A percentile compares a stretch with the other conserved stretches of the same genome.
These are phyloP conservation scores for Drosophila dunni DNA, from an alignment of 1,140 invertebrate species.

Conservation along the genomic window DNA sequence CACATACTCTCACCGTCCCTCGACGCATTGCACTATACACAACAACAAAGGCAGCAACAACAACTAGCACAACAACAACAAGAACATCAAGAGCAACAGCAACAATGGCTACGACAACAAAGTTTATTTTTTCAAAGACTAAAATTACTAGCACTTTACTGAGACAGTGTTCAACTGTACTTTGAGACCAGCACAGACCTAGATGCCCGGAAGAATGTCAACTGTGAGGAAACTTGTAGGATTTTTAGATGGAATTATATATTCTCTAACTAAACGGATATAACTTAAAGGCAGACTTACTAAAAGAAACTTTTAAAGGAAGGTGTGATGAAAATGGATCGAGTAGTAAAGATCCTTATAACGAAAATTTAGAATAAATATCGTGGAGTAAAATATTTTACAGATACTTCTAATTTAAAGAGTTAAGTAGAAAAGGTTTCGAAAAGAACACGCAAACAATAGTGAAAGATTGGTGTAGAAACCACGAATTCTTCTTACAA, in stretches of 20 bases:
- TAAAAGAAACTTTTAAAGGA: too few relatives aligned
- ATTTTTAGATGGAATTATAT: conserved; percentile 19
- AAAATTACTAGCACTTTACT: conserved; percentile 76
- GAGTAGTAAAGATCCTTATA: too few relatives aligned
- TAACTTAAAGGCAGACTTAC: too few relatives aligned
- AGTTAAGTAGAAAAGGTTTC: too few relatives aligned
- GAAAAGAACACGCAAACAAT: too few relatives aligned
- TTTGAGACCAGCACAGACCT: conserved; percentile 41
- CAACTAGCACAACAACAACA: conserved; percentile 12
- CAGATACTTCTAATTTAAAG: too few relatives aligned
- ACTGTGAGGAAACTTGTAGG: conserved; percentile 21
- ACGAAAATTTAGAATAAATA: too few relatives aligned
- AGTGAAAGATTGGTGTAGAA: too few relatives aligned
- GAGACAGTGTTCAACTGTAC: conserved; percentile 71
- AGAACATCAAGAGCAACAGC: not conserved
- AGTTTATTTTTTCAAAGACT: conserved; percentile 48
- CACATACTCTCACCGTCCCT: conserved; percentile 69
- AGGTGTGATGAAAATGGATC: too few relatives aligned
- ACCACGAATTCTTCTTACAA: too few relatives aligned
- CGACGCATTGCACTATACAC: conserved; percentile 57
- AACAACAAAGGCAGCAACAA: conserved; percentile 9
- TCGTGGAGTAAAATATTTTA: too few relatives aligned
- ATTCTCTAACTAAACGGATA: conserved; percentile 24
- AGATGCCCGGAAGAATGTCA: conserved; percentile 48
- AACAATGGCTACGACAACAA: conserved; percentile 17